A percentile compares a stretch with the other conserved stretches of the same genome.
These are phyloP conservation scores for Phyllostomus hastatus DNA, from an alignment of 2,113 vertebrate species.

Conservation along the genomic window DNA sequence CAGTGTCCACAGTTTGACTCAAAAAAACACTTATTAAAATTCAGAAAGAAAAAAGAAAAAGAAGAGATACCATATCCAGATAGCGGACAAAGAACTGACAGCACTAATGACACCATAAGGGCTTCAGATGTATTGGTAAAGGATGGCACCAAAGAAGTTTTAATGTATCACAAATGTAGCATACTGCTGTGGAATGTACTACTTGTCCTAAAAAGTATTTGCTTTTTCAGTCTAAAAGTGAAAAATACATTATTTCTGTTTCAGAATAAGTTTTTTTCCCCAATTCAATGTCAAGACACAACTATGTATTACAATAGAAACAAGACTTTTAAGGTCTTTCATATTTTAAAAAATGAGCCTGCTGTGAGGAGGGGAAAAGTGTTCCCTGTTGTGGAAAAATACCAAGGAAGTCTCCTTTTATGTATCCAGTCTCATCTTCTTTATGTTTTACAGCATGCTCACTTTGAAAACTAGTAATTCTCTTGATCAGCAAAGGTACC, in stretches of 20 bases:
- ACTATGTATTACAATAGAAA: conserved; percentile 67
- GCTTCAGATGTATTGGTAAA: not conserved
- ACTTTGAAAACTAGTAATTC: conserved; percentile 26
- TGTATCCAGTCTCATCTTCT: conserved; percentile 33
- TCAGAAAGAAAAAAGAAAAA: not conserved
- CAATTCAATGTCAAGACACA: conserved; percentile 65
- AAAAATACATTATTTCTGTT: conserved; percentile 52
- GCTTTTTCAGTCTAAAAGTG: conserved; percentile 49
- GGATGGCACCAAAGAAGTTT: not conserved
- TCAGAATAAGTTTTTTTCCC: conserved; percentile 37
- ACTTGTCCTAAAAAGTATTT: conserved; percentile 32
- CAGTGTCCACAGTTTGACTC: not conserved
- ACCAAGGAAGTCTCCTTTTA: conserved; percentile 50
- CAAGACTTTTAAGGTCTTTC: conserved; percentile 5
- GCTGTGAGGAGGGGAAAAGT: conserved; percentile 72
- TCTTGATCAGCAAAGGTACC: not conserved
- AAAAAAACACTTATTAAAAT: not conserved
- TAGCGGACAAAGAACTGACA: not conserved
- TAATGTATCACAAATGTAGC: not conserved
- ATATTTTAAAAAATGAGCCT: conserved; percentile 27
- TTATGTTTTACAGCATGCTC: conserved; percentile 35
- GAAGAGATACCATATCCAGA: not conserved
- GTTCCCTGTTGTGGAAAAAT: conserved; percentile 37
- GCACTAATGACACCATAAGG: not conserved
- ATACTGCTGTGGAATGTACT: not conserved